Base-by-base conservation (phyloP, 2,113 vertebrate species). In the Thunnus maccoyii region DNA sequence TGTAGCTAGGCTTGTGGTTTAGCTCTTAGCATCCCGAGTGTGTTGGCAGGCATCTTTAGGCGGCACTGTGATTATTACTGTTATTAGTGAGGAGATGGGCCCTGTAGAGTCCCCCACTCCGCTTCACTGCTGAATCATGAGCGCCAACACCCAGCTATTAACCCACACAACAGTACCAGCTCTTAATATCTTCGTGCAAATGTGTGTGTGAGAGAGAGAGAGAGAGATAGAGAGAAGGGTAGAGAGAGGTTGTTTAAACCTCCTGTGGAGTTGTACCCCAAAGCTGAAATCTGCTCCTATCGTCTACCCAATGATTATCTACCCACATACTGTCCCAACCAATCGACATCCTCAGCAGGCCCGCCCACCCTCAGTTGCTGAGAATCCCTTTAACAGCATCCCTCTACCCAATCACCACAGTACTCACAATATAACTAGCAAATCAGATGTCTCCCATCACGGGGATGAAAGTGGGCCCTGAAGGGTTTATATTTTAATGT, bases 241-340 rank as follows among this genome's bases (percentile, higher is more conserved):
- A 57, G 48, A 82, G 72, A 58, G 83, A 63, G 82, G 36, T 47
- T 78, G 66, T 16, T 78, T 88, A 80, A 81, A 72, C 71, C 81
- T 91, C 85, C 76, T 67, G 75, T 32, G 52, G 89, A 87, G 87
- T 84, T 89, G 89, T 80, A 90, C 76, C 79, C 76, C 80, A 78
- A 84, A 84, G 72, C 85, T 72, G 84, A 91, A 91, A 89, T 92
- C 86, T 91, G 90, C 81, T 80, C 55, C 82, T 64, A 2, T 62
- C 70, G 48, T 91, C 69, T 82, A 86, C 84, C 90, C 90, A 89
- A 82, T 91, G 75, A 93, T 90, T 90, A 89, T 88, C 89, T 78
- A 50, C 90, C 89, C 83, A 86, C 88, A 72, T 47, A 17, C 73
- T 76, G 46, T 82, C 76, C 66, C 36, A 10, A 48, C 91, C 92